phyloP scores from a whole-genome alignment of 2,888 invertebrate genomes.

The Dilophus febrilis region DNA sequence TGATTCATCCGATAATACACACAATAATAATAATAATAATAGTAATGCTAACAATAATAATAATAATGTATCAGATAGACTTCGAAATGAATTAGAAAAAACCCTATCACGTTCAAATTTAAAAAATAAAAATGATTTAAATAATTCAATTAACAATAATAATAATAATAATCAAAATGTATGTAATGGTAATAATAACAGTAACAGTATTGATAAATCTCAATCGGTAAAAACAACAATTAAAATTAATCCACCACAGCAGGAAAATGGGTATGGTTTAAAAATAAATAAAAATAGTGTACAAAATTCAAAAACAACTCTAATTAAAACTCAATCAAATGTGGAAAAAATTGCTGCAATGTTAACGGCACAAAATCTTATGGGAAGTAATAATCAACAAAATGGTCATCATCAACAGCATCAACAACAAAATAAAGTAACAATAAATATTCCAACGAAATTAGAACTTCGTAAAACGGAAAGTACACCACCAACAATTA shows the following conservation, averaged over 20 bases:
- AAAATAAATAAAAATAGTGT: conserved; percentile 9
- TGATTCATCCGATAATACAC: not conserved
- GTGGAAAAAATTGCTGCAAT: conserved; percentile 14
- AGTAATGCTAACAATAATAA: no score
- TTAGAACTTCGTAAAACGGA: conserved; percentile 19
- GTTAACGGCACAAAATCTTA: conserved; percentile 9
- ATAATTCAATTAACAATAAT: conserved; percentile 30
- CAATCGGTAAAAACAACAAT: not conserved
- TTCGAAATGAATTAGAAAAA: conserved; percentile 56
- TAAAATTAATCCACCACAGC: not conserved
- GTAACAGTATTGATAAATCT: conserved; percentile 4
- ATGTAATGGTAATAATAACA: no score
- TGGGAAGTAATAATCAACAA: conserved; percentile 1
- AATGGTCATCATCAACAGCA: conserved; percentile 5
- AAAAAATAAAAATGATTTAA: conserved; percentile 49
- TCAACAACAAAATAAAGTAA: conserved; percentile 4
- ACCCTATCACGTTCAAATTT: conserved; percentile 63
- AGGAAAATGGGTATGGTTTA: conserved; percentile 6
- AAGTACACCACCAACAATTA: conserved; percentile 21
- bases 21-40: conserved; percentile 16
- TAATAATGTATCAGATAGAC: conserved; percentile 35
- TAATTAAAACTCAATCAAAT: conserved; percentile 15
- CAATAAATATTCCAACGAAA: conserved; percentile 12
- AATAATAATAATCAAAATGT: not conserved
- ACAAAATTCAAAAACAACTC: conserved; percentile 1